phyloP scores from a whole-genome alignment of 2,113 vertebrate genomes.

The Ciconia boyciana region DNA sequence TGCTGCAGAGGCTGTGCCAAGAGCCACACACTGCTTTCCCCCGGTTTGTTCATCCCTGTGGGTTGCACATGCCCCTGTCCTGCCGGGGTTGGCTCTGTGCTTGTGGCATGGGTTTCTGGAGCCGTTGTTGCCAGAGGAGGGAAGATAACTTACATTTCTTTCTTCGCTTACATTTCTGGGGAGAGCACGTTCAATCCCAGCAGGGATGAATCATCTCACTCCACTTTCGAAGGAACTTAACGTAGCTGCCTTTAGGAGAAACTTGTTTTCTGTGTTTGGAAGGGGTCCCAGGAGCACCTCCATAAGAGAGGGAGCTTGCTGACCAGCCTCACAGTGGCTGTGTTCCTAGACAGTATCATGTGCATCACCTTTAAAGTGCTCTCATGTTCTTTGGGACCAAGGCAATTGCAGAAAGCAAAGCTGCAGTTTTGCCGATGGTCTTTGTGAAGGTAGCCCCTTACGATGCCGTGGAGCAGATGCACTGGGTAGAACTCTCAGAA shows the following conservation, averaged over 20 bases:
- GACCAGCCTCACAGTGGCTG: neutral
- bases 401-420: neutral
- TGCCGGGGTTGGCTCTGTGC: neutral
- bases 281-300: neutral
- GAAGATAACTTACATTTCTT: neutral
- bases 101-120: neutral
- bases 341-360: neutral
- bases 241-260: neutral
- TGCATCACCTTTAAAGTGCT: neutral
- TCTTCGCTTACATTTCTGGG: neutral
- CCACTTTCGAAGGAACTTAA: neutral
- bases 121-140: neutral
- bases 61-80: neutral
- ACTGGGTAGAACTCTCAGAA: neutral
- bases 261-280: neutral
- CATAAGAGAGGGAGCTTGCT: no score
- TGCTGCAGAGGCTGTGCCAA: neutral
- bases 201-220: neutral
- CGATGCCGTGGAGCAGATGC: neutral
- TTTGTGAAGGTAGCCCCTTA: neutral
- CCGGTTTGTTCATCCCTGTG: neutral
- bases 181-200: neutral
- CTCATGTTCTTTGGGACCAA: neutral
- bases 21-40: accelerated
- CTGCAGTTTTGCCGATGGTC: neutral